Evolutionary conservation across 2,797 vertebrate species (phyloP), one percentile per base, ranked within the genome.

Genomic region (Parauchenoglanis ngamensis): DNA sequence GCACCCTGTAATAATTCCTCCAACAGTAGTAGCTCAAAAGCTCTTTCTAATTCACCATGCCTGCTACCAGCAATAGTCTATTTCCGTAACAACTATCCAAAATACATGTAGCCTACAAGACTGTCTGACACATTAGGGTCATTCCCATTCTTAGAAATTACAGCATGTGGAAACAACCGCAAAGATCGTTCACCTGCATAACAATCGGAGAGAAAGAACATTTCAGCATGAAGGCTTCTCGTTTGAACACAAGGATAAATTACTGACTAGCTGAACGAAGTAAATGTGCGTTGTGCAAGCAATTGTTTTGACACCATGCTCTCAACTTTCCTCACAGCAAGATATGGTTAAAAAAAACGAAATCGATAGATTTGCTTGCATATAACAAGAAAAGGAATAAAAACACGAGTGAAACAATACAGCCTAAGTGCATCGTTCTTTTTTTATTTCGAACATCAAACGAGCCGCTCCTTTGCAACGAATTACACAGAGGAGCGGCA

Each of bases 371-470:
- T 61, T 61, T 44, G 12, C 15, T 44, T 59, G 54, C 77, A 59
- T 40, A 61, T 61, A 31, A 79, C 52, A 77, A 28, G 25, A 28
- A n/a, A 77, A 77, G 15, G 7, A 56, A 78, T 56, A 35, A 61
- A 59, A 56, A 31, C 76, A 78, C 0, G 3, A 35, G 19, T 73
- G 77, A 86, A 82, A 79, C 76, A 90, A 72, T 81, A 56, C n/a
- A 84, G 87, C 83, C 72, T 76, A 81, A 84, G 31, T 90, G 87
- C 85, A 80, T 91, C 85, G 76, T 89, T 56, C 56, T 35, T 6
- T 89, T 59, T 90, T 92, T 56, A 28, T 40, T 67, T 57, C 3
- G 77, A 52, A 94, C 88, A 93, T 93, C 89, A 93, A 90, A 91
- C 67, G 46, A 88, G 63, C 46, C 28, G 17, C 63, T 89, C 88